phyloP scores from a whole-genome alignment of 2,797 vertebrate genomes.

The Phataginus tricuspis region DNA sequence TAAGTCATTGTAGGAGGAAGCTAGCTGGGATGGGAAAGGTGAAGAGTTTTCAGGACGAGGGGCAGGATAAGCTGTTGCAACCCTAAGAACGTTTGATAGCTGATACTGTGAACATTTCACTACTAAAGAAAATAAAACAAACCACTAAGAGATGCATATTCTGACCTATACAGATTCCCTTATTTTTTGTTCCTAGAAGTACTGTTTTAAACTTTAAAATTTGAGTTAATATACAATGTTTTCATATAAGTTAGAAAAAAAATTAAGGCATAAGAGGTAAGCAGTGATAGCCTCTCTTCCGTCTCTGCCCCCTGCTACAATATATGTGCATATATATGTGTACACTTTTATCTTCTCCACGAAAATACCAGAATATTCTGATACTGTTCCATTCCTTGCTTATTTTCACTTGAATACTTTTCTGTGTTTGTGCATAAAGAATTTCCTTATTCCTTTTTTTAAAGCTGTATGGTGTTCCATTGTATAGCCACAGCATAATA shows the following conservation, averaged over 20 bases:
- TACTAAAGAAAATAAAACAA: background rate
- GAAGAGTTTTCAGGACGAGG: background rate
- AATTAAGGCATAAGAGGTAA: background rate
- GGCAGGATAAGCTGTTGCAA: background rate
- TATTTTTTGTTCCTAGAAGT: background rate
- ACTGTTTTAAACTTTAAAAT: background rate
- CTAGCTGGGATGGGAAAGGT: background rate
- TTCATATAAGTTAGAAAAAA: background rate
- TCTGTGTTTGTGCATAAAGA: background rate
- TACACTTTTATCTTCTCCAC: background rate
- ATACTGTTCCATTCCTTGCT: background rate
- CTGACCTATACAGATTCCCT: background rate
- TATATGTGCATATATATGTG: background rate
- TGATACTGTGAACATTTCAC: background rate
- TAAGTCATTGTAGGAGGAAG: background rate
- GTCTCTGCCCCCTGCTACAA: background rate
- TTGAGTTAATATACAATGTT: background rate
- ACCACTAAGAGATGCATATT: background rate
- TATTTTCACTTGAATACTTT: background rate
- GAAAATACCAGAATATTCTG: background rate
- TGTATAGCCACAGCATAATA: background rate
- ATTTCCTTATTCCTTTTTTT: background rate
- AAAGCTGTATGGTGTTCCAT: background rate
- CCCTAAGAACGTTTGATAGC: background rate
- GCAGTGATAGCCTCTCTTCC: background rate